Evolutionary conservation across 2,888 invertebrate genomes (phyloP).

Genomic region (Strigamia crassipes): DNA sequence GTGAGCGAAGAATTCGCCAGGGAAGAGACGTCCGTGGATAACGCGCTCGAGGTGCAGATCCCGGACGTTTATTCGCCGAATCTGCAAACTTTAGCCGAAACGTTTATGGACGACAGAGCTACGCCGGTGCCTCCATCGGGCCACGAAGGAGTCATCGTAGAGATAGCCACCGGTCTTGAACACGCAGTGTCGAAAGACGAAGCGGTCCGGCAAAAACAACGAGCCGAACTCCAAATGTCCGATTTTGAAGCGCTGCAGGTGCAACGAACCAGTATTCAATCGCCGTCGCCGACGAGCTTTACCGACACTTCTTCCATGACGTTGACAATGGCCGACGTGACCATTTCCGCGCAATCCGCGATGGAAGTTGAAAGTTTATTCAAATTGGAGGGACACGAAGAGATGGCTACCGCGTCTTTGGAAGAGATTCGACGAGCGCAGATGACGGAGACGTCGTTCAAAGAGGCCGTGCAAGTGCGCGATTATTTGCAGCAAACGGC

Average conservation of each 20-base stretch:
- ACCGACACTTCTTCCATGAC: neutral
- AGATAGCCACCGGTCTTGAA: neutral
- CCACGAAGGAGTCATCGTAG: neutral
- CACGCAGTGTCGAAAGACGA: neutral
- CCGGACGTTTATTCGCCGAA: conserved; percentile 36
- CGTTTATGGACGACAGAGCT: conserved; percentile 42
- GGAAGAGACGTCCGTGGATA: neutral
- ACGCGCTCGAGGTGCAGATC: conserved; percentile 28
- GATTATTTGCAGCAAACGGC: neutral
- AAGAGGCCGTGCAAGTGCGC: conserved; percentile 42
- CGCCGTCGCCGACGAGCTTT: neutral
- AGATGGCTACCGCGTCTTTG: neutral
- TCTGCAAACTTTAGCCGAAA: neutral
- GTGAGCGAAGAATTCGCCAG: conserved; percentile 31
- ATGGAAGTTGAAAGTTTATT: conserved; percentile 12
- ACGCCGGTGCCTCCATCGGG: conserved; percentile 39
- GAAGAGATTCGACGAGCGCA: neutral
- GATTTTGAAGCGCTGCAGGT: neutral
- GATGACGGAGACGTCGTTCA: neutral
- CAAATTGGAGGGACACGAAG: neutral
- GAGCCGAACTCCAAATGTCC: neutral
- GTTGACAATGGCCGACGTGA: neutral
- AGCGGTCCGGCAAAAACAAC: neutral
- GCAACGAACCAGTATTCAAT: neutral
- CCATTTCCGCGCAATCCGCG: neutral